phyloP scores from a whole-genome alignment of 2,888 invertebrate species.

The Heteromyza rotundicornis region DNA sequence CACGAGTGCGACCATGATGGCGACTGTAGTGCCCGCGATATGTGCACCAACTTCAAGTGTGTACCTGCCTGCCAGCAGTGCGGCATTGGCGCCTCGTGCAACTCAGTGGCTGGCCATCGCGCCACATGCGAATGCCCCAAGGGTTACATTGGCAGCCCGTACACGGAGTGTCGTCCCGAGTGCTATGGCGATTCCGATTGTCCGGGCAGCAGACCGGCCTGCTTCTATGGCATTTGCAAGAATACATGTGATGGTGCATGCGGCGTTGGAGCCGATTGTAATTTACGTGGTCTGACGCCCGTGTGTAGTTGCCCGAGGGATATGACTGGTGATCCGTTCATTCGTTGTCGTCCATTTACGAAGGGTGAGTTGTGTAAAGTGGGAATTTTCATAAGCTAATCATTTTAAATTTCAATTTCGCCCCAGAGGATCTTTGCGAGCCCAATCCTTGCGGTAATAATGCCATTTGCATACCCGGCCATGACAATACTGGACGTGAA shows the following conservation, averaged over 20 bases:
- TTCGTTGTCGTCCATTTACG: slow-evolving; percentile 80
- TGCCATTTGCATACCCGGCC: slow-evolving; percentile 76
- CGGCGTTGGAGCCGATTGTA: slow-evolving; percentile 80
- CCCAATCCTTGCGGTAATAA: slow-evolving; percentile 84
- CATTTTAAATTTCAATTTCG: neutral
- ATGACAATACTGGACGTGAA: slow-evolving; percentile 80
- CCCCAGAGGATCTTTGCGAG: slow-evolving; percentile 77
- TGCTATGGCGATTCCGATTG: slow-evolving; percentile 82
- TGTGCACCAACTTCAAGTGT: slow-evolving; percentile 77
- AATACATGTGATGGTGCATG: slow-evolving; percentile 85
- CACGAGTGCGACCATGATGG: slow-evolving; percentile 82
- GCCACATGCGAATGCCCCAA: slow-evolving; percentile 82
- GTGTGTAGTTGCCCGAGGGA: slow-evolving; percentile 86
- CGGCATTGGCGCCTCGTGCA: slow-evolving; percentile 80
- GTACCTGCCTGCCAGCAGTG: slow-evolving; percentile 78
- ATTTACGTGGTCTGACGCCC: slow-evolving; percentile 76
- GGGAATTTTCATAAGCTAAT: slow-evolving; percentile 1
- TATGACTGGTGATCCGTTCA: slow-evolving; percentile 88
- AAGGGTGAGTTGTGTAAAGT: slow-evolving; percentile 65
- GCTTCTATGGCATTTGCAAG: slow-evolving; percentile 80
- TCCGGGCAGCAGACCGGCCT: slow-evolving; percentile 77
- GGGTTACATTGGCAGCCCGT: slow-evolving; percentile 82
- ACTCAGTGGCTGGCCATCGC: slow-evolving; percentile 75
- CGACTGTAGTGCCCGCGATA: slow-evolving; percentile 74
- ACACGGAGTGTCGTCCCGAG: slow-evolving; percentile 78